phyloP scores from a whole-genome alignment of 2,797 vertebrate genomes.

The Natrix natrix region DNA sequence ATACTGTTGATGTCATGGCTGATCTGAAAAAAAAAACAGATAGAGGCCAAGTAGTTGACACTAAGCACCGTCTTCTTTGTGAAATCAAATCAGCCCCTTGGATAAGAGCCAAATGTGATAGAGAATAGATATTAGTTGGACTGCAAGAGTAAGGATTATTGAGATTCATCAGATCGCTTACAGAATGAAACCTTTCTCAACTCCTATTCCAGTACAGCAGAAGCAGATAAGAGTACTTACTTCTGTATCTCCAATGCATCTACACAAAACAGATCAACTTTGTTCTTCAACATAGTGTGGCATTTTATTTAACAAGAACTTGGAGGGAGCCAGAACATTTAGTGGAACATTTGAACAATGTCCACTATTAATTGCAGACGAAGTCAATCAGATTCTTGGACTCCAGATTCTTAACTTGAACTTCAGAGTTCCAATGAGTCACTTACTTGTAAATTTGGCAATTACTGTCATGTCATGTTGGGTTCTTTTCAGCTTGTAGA shows the following conservation, averaged over 20 bases:
- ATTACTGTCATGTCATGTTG: neutral
- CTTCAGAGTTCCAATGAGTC: neutral
- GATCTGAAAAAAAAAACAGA: neutral
- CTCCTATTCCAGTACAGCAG: neutral
- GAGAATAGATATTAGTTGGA: neutral
- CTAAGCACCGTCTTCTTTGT: neutral
- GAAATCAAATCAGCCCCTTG: neutral
- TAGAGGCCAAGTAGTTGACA: neutral
- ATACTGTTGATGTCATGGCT: neutral
- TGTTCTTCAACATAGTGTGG: neutral
- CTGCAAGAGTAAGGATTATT: neutral
- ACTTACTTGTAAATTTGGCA: neutral
- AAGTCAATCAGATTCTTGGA: neutral
- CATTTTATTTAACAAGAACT: neutral
- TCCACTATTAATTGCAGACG: neutral
- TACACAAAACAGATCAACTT: neutral
- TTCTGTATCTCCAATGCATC: neutral
- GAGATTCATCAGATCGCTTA: neutral
- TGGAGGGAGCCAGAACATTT: neutral
- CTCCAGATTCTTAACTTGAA: neutral
- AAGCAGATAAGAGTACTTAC: neutral
- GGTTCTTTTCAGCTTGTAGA: neutral
- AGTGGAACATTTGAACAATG: neutral
- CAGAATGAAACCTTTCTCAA: neutral
- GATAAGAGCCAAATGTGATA: neutral